Conservation (phyloP, 2,888 invertebrate species). For the Patella depressa region DNA sequence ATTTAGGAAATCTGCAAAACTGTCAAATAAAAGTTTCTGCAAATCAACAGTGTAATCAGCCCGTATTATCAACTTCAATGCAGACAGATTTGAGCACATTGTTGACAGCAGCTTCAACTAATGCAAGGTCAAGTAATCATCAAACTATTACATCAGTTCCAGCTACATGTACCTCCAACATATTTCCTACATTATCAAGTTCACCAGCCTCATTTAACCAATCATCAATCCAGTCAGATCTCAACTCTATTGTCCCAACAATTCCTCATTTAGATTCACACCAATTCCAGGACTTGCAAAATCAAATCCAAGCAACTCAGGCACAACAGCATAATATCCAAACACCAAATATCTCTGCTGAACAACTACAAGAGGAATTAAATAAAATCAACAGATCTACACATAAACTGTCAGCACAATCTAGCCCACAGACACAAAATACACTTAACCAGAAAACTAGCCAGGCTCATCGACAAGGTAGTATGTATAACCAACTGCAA, state of each 20-base stretch:
- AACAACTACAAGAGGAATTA: not conserved
- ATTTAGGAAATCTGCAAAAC: too few species aligned
- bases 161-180: not conserved
- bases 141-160: not conserved
- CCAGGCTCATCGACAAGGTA: too few species aligned
- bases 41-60: not conserved
- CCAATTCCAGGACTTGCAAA: not conserved
- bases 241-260: not conserved
- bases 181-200: not conserved
- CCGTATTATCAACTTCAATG: not conserved
- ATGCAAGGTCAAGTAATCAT: not conserved
- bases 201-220: not conserved
- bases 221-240: not conserved
- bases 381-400: not conserved
- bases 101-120: not conserved
- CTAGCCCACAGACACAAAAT: not conserved
- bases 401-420: not conserved
- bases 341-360: not conserved
- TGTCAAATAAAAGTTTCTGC: too few species aligned
- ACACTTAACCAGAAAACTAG: not conserved
- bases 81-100: slow-evolving; percentile 1
- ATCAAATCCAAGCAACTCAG: not conserved
- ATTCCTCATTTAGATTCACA: not conserved
- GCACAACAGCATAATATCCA: not conserved
- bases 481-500: not conserved